phyloP scores from a whole-genome alignment of 2,888 invertebrate genomes.

The Andrena praecox region DNA sequence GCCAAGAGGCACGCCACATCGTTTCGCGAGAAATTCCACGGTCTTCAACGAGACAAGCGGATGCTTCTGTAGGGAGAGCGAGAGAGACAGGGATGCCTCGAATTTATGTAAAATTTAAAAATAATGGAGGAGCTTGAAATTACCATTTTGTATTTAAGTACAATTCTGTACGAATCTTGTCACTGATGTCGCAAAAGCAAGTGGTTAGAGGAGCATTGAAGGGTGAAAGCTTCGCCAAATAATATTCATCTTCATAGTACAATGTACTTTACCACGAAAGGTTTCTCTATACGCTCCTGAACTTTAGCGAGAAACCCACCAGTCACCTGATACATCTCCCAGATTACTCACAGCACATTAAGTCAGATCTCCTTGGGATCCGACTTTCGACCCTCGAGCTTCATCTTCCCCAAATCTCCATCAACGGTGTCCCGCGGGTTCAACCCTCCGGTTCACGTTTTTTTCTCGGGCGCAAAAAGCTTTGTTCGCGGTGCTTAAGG shows the following conservation, averaged over 20 bases:
- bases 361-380: not conserved
- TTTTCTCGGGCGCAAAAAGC: not conserved
- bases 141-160: too few relatives aligned
- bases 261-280: not conserved
- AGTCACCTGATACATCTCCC: not conserved
- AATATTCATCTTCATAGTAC: not conserved
- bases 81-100: too few relatives aligned
- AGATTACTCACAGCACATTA: not conserved
- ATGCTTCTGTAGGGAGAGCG: too few relatives aligned
- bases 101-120: too few relatives aligned
- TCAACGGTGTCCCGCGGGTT: not conserved
- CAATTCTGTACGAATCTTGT: too few relatives aligned
- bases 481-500: too few relatives aligned
- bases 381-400: not conserved
- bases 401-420: not conserved
- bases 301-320: not conserved
- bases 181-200: too few relatives aligned
- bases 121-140: too few relatives aligned
- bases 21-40: not conserved
- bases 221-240: not conserved
- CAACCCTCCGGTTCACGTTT: not conserved
- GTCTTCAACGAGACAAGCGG: too few relatives aligned
- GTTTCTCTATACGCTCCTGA: not conserved
- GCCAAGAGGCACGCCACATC: not conserved
- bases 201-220: too few relatives aligned